Base-by-base conservation (phyloP, 1,140 invertebrate species). In the Pachyrhynchus sulphureomaculatus region DNA sequence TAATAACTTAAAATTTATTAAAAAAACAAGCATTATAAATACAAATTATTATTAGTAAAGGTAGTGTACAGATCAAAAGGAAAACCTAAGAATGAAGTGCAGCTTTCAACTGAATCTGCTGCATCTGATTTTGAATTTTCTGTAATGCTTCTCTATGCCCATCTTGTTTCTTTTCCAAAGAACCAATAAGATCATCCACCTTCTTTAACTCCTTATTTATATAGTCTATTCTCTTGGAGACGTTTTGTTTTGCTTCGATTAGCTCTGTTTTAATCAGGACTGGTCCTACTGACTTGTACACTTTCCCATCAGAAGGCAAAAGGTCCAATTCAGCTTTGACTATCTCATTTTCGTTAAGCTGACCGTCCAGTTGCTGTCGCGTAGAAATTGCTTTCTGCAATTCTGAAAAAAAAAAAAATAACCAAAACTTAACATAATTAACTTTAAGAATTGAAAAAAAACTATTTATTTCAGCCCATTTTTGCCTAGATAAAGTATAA, bases 271-370 rank as follows among this genome's bases (percentile, higher is more conserved):
- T 96, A 0, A 99, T 86, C 49, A 99, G 79, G 20, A 96, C 91
- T 1, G 96, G 96, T 0, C 96, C 96, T 65, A 97, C 93, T 48
- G 98, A 81, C 81, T 99, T 99, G 72, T 85, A 99, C 0, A 99
- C 90, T 74, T 91, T 90, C 42, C 89, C 86, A 65, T 88, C 88
- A n/a, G 84, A 76, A 64, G 93, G 90, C 12, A 98, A 75, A 32
- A 93, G 75, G 65, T 89, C 85, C 24, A 99, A 75, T 80, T 99
- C 96, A 78, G 95, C 86, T 80, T 95, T 91, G 0, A 96, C 94
- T 39, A 90, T 83, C 69, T 87, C 89, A 76, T 96, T 97, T 82
- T 97, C 95, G 81, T 90, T 95, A 15, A 98, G 77, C 73, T 96
- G 94, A 34, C 88, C 87, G 76, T 95, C 93, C 59, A 97, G 78